Percentiles rank a stretch among this genome's conserved stretches.
phyloP scores from a whole-genome alignment of 2,797 vertebrate genomes.

The Myripristis jacobus region DNA sequence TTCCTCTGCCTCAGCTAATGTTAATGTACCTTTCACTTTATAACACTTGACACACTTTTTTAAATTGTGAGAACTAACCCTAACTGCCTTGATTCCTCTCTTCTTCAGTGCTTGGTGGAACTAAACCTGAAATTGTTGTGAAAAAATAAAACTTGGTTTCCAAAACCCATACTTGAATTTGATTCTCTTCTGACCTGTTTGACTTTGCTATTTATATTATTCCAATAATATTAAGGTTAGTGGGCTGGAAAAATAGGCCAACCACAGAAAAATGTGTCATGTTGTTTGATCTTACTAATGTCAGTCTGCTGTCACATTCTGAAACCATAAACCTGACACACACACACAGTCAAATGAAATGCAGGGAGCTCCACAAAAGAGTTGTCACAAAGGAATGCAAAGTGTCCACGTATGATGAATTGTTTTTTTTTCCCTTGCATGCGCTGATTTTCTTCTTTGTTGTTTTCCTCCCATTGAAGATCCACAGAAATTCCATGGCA shows the following conservation, averaged over 20 bases:
- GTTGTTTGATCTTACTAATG: slow-evolving; percentile 11
- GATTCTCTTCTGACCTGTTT: not conserved
- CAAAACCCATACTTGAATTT: slow-evolving; percentile 11
- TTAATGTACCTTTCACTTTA: not conserved
- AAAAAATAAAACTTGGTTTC: slow-evolving; percentile 58
- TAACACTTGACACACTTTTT: slow-evolving; percentile 11
- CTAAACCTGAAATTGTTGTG: slow-evolving; percentile 27
- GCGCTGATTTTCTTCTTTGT: slow-evolving; percentile 47
- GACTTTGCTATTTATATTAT: not conserved
- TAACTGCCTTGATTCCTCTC: not conserved
- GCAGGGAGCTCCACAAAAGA: slow-evolving; percentile 31
- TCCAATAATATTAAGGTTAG: not conserved
- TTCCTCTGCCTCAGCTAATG: not conserved
- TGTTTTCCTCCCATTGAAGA: slow-evolving; percentile 56
- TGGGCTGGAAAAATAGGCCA: not conserved
- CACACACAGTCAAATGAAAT: not conserved
- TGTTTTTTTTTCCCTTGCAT: slow-evolving; percentile 36
- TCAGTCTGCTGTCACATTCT: slow-evolving; percentile 15
- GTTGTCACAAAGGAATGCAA: slow-evolving; percentile 53
- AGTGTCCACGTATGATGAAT: slow-evolving; percentile 57
- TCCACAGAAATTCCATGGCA: slow-evolving; percentile 43
- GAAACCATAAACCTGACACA: not conserved
- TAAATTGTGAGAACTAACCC: slow-evolving; percentile 23
- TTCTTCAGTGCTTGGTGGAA: slow-evolving; percentile 26
- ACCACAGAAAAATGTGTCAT: not conserved